Percentiles rank a stretch among this genome's conserved stretches.
Evolutionary conservation across 2,888 invertebrate species (phyloP).

Genomic region (Tholera decimalis): DNA sequence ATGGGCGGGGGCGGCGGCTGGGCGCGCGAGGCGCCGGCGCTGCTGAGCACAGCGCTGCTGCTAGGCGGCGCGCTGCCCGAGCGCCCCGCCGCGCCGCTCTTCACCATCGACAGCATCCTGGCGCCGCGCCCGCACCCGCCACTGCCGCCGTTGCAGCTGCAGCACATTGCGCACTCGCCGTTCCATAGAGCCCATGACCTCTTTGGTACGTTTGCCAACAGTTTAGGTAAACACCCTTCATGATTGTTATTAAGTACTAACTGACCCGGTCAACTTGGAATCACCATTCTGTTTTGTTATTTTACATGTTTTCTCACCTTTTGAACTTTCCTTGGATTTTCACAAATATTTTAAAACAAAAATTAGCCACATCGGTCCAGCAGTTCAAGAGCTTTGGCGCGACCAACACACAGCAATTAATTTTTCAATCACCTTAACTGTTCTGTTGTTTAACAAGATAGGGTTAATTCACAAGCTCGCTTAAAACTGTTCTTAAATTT

Average conservation of each 20-base stretch:
- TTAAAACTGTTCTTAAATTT: neutral
- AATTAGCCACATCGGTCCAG: too few relatives aligned
- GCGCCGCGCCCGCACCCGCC: constrained; percentile 93
- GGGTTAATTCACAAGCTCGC: neutral
- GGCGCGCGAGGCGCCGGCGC: constrained; percentile 87
- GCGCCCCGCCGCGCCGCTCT: constrained; percentile 92
- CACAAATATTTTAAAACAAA: too few relatives aligned
- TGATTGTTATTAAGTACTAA: neutral
- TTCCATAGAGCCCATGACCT: constrained; percentile 95
- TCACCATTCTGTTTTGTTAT: too few relatives aligned
- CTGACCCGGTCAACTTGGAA: too few relatives aligned
- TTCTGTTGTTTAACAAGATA: neutral
- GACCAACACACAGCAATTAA: too few relatives aligned
- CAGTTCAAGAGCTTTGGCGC: too few relatives aligned
- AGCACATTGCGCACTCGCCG: constrained; percentile 92
- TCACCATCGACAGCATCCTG: constrained; percentile 97
- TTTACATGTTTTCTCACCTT: too few relatives aligned
- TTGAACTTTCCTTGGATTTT: too few relatives aligned
- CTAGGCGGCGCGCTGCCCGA: constrained; percentile 87
- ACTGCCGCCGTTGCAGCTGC: constrained; percentile 90
- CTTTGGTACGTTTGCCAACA: constrained; percentile 93
- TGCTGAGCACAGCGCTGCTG: constrained; percentile 89
- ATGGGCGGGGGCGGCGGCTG: constrained; percentile 84
- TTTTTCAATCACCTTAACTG: neutral
- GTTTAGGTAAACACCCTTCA: constrained; percentile 63